Conservation (phyloP, 1,140 invertebrate genomes). For the Hesperophylax magnus region DNA sequence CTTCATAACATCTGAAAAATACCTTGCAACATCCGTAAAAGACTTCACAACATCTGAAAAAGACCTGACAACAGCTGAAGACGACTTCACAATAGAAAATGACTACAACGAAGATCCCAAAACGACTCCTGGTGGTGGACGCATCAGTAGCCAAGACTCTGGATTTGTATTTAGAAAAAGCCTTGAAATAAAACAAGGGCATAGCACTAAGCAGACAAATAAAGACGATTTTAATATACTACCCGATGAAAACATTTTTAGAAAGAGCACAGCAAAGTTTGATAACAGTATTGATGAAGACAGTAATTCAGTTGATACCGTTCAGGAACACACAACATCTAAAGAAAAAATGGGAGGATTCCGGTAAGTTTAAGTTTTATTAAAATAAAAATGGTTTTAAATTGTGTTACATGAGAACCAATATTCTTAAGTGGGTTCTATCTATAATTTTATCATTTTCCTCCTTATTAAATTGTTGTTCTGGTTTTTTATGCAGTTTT, state of each 20-base stretch:
- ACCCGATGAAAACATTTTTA: not conserved
- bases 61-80: not conserved
- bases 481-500: slow-evolving; percentile 16
- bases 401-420: not conserved
- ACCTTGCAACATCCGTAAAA: not conserved
- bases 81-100: slow-evolving; percentile 1
- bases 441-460: not conserved
- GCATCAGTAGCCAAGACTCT: not conserved
- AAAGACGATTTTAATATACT: not conserved
- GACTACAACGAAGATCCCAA: slow-evolving; percentile 13
- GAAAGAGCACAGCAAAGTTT: slow-evolving; percentile 2
- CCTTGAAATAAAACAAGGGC: slow-evolving; percentile 1
- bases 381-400: not conserved
- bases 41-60: not conserved
- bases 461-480: no score
- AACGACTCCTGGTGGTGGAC: not conserved
- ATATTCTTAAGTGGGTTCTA: not conserved
- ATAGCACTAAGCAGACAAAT: not conserved
- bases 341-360: slow-evolving; percentile 44
- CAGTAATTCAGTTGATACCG: slow-evolving; percentile 41
- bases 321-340: slow-evolving; percentile 41
- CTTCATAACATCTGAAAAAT: not conserved
- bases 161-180: slow-evolving; percentile 19
- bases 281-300: slow-evolving; percentile 36
- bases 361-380: slow-evolving; percentile 23